Conservation (phyloP, 2,797 vertebrate genomes). For the Trachurus trachurus region DNA sequence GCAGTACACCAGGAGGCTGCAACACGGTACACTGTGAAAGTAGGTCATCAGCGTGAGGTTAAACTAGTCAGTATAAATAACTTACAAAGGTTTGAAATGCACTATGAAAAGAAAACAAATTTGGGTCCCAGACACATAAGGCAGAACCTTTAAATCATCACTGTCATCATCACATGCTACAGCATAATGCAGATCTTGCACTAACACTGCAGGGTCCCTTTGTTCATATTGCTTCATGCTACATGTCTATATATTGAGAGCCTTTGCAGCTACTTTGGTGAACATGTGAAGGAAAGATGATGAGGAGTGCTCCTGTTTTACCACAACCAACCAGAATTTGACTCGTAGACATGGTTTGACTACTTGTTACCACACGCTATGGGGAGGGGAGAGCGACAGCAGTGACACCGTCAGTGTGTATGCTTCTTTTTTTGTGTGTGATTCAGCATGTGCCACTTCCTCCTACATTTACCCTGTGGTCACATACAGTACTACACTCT, state of each 20-base stretch:
- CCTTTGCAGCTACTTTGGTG: neutral
- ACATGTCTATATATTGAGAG: neutral
- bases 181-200: neutral
- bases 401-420: no score
- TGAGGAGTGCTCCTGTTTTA: neutral
- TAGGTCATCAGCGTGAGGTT: neutral
- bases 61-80: slow-evolving; percentile 25
- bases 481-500: neutral
- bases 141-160: slow-evolving; percentile 19
- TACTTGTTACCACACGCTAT: neutral
- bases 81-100: neutral
- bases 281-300: neutral
- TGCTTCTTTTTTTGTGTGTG: neutral
- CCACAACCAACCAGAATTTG: neutral
- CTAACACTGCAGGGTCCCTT: neutral
- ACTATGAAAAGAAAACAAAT: slow-evolving; percentile 7
- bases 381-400: neutral
- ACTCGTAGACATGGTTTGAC: neutral
- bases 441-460: neutral
- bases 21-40: neutral
- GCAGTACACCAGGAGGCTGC: neutral
- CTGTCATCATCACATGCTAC: neutral
- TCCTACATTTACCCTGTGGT: neutral
- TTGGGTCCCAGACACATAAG: slow-evolving; percentile 26
- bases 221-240: neutral